Conservation (phyloP, 1,140 invertebrate genomes). For the Leptinotarsa defecta region DNA sequence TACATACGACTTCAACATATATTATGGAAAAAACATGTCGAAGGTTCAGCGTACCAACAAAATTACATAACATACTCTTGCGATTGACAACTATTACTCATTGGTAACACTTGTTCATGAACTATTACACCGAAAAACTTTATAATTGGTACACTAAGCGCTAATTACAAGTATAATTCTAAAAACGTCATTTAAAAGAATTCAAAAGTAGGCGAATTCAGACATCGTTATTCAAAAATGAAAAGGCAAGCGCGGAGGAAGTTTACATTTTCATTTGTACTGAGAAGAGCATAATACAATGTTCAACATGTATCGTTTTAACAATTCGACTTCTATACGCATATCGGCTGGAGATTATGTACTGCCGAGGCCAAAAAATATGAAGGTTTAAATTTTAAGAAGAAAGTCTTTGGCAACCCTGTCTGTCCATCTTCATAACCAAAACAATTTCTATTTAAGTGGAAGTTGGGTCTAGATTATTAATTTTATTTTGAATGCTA, state of each 20-base stretch:
- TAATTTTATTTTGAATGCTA: too few species aligned
- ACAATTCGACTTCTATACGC: too few species aligned
- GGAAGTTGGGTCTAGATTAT: too few species aligned
- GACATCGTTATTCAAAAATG: neutral
- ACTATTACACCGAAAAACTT: neutral
- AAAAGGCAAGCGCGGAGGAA: neutral
- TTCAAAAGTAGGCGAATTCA: neutral
- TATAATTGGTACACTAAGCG: neutral
- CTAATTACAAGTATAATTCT: neutral
- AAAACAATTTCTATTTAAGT: too few species aligned
- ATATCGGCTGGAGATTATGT: too few species aligned
- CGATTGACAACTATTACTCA: slow-evolving; percentile 56
- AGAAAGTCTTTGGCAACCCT: too few species aligned
- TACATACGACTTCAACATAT: slow-evolving; percentile 52
- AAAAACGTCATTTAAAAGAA: neutral
- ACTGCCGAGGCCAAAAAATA: too few species aligned
- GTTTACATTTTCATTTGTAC: too few species aligned
- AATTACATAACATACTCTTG: slow-evolving; percentile 34
- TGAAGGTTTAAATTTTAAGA: too few species aligned
- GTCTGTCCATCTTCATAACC: too few species aligned
- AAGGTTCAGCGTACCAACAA: neutral
- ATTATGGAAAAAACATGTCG: slow-evolving; percentile 39
- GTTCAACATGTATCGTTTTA: too few species aligned
- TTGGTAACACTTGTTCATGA: slow-evolving; percentile 48
- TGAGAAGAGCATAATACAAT: too few species aligned